Evolutionary conservation across 2,113 vertebrate genomes (phyloP), one percentile per base, ranked within the genome.

Genomic region (Apodemus speciosus): DNA sequence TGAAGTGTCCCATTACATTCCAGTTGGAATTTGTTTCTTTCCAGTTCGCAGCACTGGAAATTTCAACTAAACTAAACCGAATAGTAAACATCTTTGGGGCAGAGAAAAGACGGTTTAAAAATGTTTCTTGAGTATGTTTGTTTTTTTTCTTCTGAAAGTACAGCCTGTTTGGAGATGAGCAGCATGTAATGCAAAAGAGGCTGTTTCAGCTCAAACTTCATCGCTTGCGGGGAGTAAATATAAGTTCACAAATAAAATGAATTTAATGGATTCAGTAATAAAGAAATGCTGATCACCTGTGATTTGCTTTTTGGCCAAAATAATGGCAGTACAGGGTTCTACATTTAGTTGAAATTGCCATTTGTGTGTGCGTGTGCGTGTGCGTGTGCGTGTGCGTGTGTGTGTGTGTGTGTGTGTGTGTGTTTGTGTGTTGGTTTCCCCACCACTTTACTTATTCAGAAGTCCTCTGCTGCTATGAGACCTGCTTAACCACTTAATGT

Each of bases 401-500:
- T 27, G 71, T 43, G 38, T 73, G 21, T 25, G 21, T 43, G 20
- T 23, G 23, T 35, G 83, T 49, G n/a, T 43, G 38, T 73, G 21
- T 25, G 21, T 43, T 8, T 23, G 23, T 35, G 83, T 49, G n/a
- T 46, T 46, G 43, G 43, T 46, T 40, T 90, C 21, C 32, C 53
- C 1, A 15, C 43, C 9, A 53, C 35, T 18, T 49, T 80, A 96
- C 97, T 98, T 96, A 88, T 93, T 95, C 85, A 93, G 58, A 90
- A 95, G 66, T 85, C 93, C 96, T 94, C 35, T 72, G 93, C 93
- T 69, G 92, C 72, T 89, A 64, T 88, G 96, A 96, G 98, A 98
- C 97, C 87, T 94, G 96, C 97, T 97, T 90, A 95, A 96, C 98
- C 96, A 95, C 98, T 98, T 98, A 95, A 90, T 96, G 98, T 97